A percentile compares a stretch with the other conserved stretches of the same genome.
Evolutionary conservation across 2,113 vertebrate genomes (phyloP).

Genomic region (Mirounga angustirostris): DNA sequence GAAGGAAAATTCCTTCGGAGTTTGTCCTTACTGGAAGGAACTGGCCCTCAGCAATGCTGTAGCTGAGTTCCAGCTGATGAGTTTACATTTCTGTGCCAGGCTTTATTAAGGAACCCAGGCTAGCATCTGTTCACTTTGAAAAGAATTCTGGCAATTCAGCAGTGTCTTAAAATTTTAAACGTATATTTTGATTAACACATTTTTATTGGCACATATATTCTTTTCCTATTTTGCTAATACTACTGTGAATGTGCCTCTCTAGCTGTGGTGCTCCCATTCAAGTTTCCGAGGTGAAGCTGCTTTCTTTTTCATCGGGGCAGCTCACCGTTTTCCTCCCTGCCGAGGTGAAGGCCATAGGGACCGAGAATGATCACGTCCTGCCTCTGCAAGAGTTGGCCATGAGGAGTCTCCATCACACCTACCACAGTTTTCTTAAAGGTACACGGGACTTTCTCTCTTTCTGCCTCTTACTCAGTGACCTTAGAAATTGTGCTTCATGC

Average conservation of each 20-base stretch:
- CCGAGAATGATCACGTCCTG: slow-evolving; percentile 91
- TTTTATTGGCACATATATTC: not conserved
- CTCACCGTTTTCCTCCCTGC: slow-evolving; percentile 92
- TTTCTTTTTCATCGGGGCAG: slow-evolving; percentile 90
- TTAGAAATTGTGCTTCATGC: not conserved
- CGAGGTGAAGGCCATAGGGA: slow-evolving; percentile 95
- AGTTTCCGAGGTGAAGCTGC: slow-evolving; percentile 88
- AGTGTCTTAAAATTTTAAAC: not conserved
- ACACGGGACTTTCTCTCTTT: not conserved
- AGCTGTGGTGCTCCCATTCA: slow-evolving; percentile 94
- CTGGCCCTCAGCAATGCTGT: not conserved
- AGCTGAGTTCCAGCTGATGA: not conserved
- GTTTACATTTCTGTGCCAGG: not conserved
- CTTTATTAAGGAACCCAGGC: not conserved
- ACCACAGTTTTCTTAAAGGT: slow-evolving; percentile 89
- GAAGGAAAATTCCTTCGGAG: not conserved
- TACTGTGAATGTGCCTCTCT: slow-evolving; percentile 75
- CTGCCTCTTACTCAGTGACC: not conserved
- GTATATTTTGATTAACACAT: not conserved
- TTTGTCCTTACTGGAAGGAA: not conserved
- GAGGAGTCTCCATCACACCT: slow-evolving; percentile 91
- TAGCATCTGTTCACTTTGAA: slow-evolving; percentile 49
- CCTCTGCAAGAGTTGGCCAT: slow-evolving; percentile 96
- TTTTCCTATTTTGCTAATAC: slow-evolving; percentile 59
- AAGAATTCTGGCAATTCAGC: slow-evolving; percentile 35